Base-by-base conservation (phyloP, 2,113 vertebrate genomes). In the Beaufortia kweichowensis region DNA sequence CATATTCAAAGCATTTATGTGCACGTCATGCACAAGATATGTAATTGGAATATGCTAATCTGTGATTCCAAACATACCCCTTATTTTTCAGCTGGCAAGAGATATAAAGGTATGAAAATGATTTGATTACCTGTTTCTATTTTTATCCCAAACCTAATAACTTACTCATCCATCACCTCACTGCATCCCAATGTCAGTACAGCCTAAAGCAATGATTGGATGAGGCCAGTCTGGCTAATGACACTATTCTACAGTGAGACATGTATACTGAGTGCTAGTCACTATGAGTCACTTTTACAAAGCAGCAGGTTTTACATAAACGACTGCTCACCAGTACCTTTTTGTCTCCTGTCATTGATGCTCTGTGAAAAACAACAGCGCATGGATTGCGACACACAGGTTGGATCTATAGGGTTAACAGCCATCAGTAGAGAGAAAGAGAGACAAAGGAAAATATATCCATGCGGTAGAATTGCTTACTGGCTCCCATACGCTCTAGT, bases 251-350 rank as follows among this genome's bases (percentile, higher is more conserved):
- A 7, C 24, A 19, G 4, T 56, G 66, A 60, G 66, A 39, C 21
- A 15, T 11, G 21, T 75, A 19, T 35, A 24, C 64, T 15, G 55
- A 24, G 35, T 66, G 46, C 55, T 55, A 33, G 19, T 80, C 23
- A 55, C 41, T 46, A 46, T 68, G 56, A 74, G 56, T 63, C 75
- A 67, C 28, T 55, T 46, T 24, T 29, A 81, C 33, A 57, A 48
- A 68, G 48, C 4, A 24, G 59, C 50, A 23, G 61, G 59, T 46
- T 70, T 76, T 57, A 76, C 69, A 69, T 65, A 60, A 61, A 72
- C 50, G 59, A 7, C 39, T n/a, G 14, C 29, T 78, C 1, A 9
- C 9, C 8, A 14, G 0, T 31, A 24, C 23, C 19, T 17, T 71
- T 35, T 55, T 24, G 21, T 67, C 55, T 41, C 3, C 21, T 26